Percentiles rank a stretch among this genome's conserved stretches.
phyloP scores from a whole-genome alignment of 2,797 vertebrate genomes.

The Xenopus petersii region DNA sequence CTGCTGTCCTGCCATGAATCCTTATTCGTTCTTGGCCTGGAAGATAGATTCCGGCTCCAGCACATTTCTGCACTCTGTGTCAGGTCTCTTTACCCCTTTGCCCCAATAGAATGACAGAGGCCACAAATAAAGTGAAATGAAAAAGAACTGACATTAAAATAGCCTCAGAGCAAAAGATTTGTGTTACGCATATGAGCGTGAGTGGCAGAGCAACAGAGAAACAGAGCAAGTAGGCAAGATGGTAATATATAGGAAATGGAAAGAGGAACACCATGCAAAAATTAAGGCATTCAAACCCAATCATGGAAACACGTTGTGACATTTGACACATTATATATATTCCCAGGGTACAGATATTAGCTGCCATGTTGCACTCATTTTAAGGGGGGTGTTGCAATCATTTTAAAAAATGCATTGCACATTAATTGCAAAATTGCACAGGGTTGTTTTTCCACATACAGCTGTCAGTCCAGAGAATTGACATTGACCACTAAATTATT shows the following conservation, averaged over 20 bases:
- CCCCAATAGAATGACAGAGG: conserved; percentile 69
- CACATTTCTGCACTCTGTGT: conserved; percentile 72
- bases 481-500: neutral
- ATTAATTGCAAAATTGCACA: neutral
- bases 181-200: neutral
- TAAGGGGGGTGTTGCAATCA: neutral
- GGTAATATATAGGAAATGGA: neutral
- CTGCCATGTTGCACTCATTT: neutral
- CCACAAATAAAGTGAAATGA: conserved; percentile 75
- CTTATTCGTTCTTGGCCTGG: conserved; percentile 73
- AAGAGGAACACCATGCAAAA: neutral
- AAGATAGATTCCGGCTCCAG: conserved; percentile 79
- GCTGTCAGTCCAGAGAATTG: neutral
- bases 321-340: neutral
- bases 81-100: conserved; percentile 77
- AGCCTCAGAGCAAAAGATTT: conserved; percentile 56
- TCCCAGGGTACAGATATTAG: neutral
- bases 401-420: neutral
- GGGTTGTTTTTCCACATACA: neutral
- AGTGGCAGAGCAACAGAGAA: neutral
- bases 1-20: conserved; percentile 75
- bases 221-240: neutral
- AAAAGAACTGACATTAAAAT: conserved; percentile 62
- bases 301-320: neutral
- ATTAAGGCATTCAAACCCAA: no score